These are phyloP conservation scores for Dicyrtoma fusca DNA, from an alignment of 2,888 invertebrate species.

Conservation along the genomic window DNA sequence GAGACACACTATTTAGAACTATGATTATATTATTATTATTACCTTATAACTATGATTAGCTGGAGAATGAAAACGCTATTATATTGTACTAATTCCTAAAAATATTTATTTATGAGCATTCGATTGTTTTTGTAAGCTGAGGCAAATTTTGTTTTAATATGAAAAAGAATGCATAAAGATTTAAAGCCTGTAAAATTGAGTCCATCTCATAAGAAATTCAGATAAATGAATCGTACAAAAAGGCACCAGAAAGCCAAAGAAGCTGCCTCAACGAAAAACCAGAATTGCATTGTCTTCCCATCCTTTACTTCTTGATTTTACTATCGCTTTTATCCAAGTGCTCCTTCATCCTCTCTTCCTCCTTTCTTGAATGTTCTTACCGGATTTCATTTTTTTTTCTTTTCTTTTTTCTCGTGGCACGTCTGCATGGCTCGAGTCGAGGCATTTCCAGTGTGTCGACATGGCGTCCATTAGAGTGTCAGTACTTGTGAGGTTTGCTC, in stretches of 20 bases:
- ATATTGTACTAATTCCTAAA: too few relatives aligned
- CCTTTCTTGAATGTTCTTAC: conserved; percentile 22
- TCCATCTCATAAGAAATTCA: too few relatives aligned
- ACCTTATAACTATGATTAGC: too few relatives aligned
- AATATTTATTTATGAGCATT: too few relatives aligned
- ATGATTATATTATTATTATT: too few relatives aligned
- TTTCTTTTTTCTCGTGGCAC: conserved; percentile 41
- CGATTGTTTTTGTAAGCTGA: too few relatives aligned
- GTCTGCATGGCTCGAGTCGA: conserved; percentile 28
- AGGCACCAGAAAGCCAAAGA: conserved; percentile 8
- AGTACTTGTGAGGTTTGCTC: neutral
- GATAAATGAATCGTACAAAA: conserved; percentile 16
- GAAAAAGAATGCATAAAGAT: too few relatives aligned
- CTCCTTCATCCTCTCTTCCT: conserved; percentile 42
- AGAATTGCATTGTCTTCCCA: conserved; percentile 37
- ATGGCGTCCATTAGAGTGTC: neutral
- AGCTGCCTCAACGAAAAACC: conserved; percentile 36
- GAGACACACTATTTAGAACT: too few relatives aligned
- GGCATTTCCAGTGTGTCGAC: conserved; percentile 30
- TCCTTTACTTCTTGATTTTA: conserved; percentile 42
- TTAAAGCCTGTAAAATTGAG: too few relatives aligned
- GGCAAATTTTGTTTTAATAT: too few relatives aligned
- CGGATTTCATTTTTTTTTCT: conserved; percentile 12
- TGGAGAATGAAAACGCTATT: too few relatives aligned
- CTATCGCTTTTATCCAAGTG: conserved; percentile 36